These are phyloP conservation scores for Pipistrellus pygmaeus DNA, from an alignment of 2,797 vertebrate genomes.

Conservation along the genomic window DNA sequence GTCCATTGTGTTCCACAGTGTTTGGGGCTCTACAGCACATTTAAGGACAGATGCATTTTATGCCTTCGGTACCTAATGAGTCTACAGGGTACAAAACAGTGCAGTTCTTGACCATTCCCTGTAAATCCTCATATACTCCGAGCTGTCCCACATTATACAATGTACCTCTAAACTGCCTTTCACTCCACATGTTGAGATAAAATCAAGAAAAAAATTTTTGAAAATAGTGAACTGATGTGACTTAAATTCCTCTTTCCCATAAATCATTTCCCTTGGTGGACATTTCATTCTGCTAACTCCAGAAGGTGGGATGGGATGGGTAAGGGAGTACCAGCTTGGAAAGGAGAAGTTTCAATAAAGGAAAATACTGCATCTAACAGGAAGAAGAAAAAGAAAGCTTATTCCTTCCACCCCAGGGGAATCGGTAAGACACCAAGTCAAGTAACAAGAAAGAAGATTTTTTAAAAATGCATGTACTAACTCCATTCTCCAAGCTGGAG, in stretches of 20 bases:
- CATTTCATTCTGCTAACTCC: neutral
- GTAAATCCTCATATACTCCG: neutral
- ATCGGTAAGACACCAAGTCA: neutral
- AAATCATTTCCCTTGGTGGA: neutral
- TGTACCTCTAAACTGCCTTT: neutral
- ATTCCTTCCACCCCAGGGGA: neutral
- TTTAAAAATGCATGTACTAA: neutral
- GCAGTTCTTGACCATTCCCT: neutral
- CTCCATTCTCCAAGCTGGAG: neutral
- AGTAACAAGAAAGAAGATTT: neutral
- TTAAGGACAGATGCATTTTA: slow-evolving; percentile 33
- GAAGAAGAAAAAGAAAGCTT: neutral
- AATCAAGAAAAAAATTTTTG: neutral
- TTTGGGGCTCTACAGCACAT: neutral
- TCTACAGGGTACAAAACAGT: neutral
- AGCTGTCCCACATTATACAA: neutral
- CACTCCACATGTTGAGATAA: neutral
- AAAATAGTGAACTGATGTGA: neutral
- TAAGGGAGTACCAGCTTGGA: neutral
- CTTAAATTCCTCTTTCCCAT: neutral
- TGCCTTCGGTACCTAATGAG: neutral
- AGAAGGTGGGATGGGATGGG: no score
- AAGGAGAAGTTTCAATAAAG: neutral
- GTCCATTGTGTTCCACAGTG: slow-evolving; percentile 4
- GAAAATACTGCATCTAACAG: neutral